These are phyloP conservation scores for Pseudococcus viburni DNA, from an alignment of 2,888 invertebrate genomes.

Conservation along the genomic window DNA sequence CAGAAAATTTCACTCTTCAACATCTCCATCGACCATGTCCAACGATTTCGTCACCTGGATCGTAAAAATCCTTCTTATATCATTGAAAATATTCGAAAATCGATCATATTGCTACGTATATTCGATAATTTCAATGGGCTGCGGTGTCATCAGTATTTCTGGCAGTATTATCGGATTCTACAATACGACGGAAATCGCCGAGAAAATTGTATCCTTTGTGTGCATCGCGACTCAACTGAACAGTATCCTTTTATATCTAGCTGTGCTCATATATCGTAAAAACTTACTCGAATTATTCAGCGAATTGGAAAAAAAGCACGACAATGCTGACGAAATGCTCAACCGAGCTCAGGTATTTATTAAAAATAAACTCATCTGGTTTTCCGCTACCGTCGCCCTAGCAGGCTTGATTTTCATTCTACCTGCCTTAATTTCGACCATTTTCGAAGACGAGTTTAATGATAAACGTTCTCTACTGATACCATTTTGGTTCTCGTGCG, in stretches of 20 bases:
- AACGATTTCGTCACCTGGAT: not conserved
- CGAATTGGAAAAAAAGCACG: not conserved
- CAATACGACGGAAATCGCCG: not conserved
- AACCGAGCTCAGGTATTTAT: not conserved
- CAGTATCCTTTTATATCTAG: not conserved
- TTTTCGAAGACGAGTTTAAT: not conserved
- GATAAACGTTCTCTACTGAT: not conserved
- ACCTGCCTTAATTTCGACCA: not conserved
- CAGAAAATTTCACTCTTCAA: no score
- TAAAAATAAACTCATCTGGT: not conserved
- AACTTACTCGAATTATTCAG: not conserved
- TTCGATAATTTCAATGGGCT: not conserved
- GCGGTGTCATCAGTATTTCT: not conserved
- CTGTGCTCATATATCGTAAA: not conserved
- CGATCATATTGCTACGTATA: not conserved
- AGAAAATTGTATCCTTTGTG: not conserved
- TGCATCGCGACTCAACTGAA: not conserved
- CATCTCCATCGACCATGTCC: no score
- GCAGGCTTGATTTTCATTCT: not conserved
- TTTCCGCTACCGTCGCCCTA: not conserved
- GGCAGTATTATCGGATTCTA: not conserved
- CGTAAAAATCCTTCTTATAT: not conserved
- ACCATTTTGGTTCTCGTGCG: slow-evolving; percentile 2
- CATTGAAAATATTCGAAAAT: not conserved
- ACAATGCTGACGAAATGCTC: not conserved